Percentiles rank a stretch among this genome's conserved stretches.
Evolutionary conservation across 2,888 invertebrate species (phyloP).

Genomic region (Drosophila borealis): DNA sequence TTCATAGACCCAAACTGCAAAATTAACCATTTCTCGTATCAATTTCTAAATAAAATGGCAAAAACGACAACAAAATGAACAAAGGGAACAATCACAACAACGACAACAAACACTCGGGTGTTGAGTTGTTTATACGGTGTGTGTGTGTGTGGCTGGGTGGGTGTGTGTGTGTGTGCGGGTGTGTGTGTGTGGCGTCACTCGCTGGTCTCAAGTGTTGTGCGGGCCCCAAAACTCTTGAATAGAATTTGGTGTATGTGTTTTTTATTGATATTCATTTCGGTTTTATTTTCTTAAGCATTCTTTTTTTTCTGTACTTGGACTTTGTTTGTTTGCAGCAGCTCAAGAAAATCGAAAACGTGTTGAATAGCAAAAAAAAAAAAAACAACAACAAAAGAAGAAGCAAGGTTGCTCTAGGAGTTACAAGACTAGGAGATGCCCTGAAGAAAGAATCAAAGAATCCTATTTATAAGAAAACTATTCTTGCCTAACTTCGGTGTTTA

Average conservation of each 20-base stretch:
- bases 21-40: conserved; percentile 30
- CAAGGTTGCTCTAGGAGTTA: background rate
- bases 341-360: conserved; percentile 56
- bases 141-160: background rate
- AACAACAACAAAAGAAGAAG: conserved; percentile 29
- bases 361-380: conserved; percentile 41
- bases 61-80: conserved; percentile 8
- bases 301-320: conserved; percentile 18
- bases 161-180: background rate
- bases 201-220: conserved; percentile 31
- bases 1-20: conserved; percentile 10
- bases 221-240: conserved; percentile 12
- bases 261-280: conserved; percentile 48
- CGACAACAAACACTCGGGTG: conserved; percentile 27
- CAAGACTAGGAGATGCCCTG: no score
- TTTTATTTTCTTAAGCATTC: conserved; percentile 40
- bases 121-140: background rate
- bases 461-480: no score
- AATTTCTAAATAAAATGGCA: conserved; percentile 35
- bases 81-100: conserved; percentile 9
- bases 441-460: no score
- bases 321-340: conserved; percentile 26
- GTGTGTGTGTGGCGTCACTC: conserved; percentile 38
- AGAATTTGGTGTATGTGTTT: conserved; percentile 11
- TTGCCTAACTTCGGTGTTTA: no score